phyloP scores from a whole-genome alignment of 2,888 invertebrate species.

The Cryptocephalus moraei region DNA sequence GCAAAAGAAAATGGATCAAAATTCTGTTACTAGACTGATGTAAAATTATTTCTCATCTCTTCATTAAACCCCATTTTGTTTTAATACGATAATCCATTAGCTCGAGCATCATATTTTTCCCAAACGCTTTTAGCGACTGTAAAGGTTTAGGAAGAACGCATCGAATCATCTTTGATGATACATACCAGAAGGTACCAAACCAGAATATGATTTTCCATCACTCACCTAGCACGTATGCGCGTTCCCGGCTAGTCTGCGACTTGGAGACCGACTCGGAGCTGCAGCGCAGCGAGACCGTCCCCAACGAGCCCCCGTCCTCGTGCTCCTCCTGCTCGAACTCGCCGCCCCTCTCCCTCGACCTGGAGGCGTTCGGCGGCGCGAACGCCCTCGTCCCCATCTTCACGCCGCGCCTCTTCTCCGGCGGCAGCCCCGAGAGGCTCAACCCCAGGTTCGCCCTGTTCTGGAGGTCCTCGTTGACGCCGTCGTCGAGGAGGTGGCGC shows the following conservation, averaged over 20 bases:
- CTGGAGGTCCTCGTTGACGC: conserved; percentile 45
- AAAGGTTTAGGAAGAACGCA: too few relatives aligned
- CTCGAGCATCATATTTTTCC: too few relatives aligned
- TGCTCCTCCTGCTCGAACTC: conserved; percentile 27
- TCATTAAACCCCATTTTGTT: too few relatives aligned
- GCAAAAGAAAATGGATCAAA: too few relatives aligned
- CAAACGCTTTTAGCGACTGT: too few relatives aligned
- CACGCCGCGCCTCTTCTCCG: conserved; percentile 48
- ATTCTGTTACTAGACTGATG: too few relatives aligned
- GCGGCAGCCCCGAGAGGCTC: conserved; percentile 27
- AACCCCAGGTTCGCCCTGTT: conserved; percentile 65
- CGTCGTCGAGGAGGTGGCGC: conserved; percentile 43
- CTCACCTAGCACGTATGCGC: conserved; percentile 47
- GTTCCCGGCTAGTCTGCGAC: conserved; percentile 35
- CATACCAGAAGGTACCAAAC: too few relatives aligned
- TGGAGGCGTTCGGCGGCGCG: conserved; percentile 25
- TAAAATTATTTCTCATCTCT: too few relatives aligned
- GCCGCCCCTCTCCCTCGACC: conserved; percentile 33
- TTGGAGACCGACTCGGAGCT: conserved; percentile 31
- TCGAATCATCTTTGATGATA: too few relatives aligned
- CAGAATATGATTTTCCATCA: conserved; percentile 9
- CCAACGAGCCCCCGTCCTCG: conserved; percentile 23
- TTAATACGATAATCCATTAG: too few relatives aligned
- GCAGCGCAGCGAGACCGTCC: conserved; percentile 33
- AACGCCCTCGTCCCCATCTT: conserved; percentile 68